phyloP scores from a whole-genome alignment of 2,797 vertebrate genomes.

The Syngnathus rostellatus region DNA sequence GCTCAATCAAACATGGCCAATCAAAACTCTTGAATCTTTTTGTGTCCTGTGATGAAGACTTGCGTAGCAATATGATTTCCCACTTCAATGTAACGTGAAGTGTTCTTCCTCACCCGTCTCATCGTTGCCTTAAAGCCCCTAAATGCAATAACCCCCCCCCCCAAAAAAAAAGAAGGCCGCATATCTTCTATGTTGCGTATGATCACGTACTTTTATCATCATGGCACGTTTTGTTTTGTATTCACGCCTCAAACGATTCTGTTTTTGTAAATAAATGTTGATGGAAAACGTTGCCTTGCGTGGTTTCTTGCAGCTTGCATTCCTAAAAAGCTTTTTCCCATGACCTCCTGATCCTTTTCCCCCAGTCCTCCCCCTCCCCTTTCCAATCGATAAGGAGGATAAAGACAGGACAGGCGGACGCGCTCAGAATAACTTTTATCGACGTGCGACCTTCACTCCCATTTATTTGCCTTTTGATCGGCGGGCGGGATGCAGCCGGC shows the following conservation, averaged over 20 bases:
- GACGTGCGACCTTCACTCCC: constrained; percentile 28
- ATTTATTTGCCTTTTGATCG: constrained; percentile 40
- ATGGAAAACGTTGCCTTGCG: constrained; percentile 33
- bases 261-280: constrained; percentile 93
- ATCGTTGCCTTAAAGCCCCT: constrained; percentile 63
- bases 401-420: constrained; percentile 12
- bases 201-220: constrained; percentile 78
- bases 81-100: constrained; percentile 51
- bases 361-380: background rate
- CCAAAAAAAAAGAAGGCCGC: constrained; percentile 36
- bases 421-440: constrained; percentile 33
- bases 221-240: constrained; percentile 75
- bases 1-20: too few relatives aligned
- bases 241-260: constrained; percentile 70
- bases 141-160: constrained; percentile 72
- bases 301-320: constrained; percentile 29
- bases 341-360: constrained; percentile 40
- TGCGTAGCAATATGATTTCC: constrained; percentile 24
- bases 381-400: constrained; percentile 28
- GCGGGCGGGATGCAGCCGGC: background rate
- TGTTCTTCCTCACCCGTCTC: constrained; percentile 51
- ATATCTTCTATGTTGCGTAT: constrained; percentile 55
- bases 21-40: too few relatives aligned
- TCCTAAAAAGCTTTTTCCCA: constrained; percentile 52
- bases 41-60: constrained; percentile 43